These are phyloP conservation scores for Diarsia rubi DNA, from an alignment of 2,888 invertebrate genomes.

Conservation along the genomic window DNA sequence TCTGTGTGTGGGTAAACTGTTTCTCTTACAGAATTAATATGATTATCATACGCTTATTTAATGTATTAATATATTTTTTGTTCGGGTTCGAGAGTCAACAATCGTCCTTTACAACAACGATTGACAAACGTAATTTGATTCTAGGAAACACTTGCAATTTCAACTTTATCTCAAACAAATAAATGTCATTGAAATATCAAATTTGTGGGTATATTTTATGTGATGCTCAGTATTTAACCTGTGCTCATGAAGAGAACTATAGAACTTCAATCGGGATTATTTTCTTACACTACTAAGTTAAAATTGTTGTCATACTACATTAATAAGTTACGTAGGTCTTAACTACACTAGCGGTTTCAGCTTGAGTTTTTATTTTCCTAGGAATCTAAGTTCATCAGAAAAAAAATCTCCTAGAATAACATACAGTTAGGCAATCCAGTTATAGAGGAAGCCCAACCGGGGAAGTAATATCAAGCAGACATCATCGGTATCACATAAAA, in stretches of 20 bases:
- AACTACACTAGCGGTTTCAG: slow-evolving; percentile 21
- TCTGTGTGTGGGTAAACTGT: not conserved
- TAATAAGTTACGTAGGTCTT: slow-evolving; percentile 13
- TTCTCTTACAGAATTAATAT: not conserved
- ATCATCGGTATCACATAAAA: not conserved
- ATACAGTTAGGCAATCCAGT: not conserved
- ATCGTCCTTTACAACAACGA: not conserved
- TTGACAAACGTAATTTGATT: not conserved
- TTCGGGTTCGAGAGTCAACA: too few relatives aligned
- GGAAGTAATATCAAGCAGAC: not conserved
- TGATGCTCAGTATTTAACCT: not conserved
- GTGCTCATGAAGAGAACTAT: slow-evolving; percentile 17
- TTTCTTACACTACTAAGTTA: slow-evolving; percentile 34
- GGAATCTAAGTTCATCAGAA: not conserved
- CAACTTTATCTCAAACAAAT: not conserved
- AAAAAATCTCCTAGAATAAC: not conserved
- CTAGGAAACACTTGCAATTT: not conserved
- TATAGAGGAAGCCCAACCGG: not conserved
- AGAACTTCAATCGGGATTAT: slow-evolving; percentile 34
- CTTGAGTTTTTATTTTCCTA: slow-evolving; percentile 1
- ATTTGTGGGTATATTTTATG: not conserved
- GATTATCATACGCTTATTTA: slow-evolving; percentile 9
- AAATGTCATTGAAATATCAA: not conserved
- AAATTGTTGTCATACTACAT: slow-evolving; percentile 42
- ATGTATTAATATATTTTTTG: slow-evolving; percentile 31